Evolutionary conservation across 2,113 vertebrate species (phyloP).

Genomic region (Hyla sarda): DNA sequence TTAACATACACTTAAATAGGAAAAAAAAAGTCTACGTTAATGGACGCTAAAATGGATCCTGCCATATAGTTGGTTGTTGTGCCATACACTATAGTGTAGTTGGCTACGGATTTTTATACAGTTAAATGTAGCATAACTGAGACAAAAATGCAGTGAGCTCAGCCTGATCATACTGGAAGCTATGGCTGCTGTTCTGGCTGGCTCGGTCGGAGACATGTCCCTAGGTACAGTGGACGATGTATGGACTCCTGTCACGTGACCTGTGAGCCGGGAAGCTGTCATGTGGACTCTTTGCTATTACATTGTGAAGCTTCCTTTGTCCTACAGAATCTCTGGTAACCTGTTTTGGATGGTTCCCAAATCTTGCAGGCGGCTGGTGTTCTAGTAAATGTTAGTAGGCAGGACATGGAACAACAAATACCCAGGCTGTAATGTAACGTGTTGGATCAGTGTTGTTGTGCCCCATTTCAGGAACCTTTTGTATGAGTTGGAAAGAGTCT

Average conservation of each 20-base stretch:
- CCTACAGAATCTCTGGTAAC: not conserved
- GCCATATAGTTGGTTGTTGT: too few species aligned
- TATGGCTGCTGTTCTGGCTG: not conserved
- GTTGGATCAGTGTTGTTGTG: not conserved
- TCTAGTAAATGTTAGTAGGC: not conserved
- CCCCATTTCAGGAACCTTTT: too few species aligned
- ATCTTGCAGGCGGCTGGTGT: not conserved
- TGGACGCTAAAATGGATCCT: too few species aligned
- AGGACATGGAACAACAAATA: not conserved
- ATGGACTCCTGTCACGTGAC: not conserved
- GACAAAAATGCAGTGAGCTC: too few species aligned
- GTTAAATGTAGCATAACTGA: too few species aligned
- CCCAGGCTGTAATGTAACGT: not conserved
- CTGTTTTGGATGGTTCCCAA: conserved; percentile 38
- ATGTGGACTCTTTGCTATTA: not conserved
- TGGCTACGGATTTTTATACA: too few species aligned
- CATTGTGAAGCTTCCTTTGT: conserved; percentile 17
- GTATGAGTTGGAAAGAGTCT: not conserved
- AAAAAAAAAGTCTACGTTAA: too few species aligned
- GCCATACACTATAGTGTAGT: too few species aligned
- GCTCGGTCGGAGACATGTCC: not conserved
- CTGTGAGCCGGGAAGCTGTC: not conserved
- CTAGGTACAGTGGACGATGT: not conserved
- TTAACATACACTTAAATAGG: too few species aligned
- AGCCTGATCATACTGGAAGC: not conserved